Evolutionary conservation across 2,888 invertebrate genomes (phyloP).

Genomic region (Drosophila limbata): DNA sequence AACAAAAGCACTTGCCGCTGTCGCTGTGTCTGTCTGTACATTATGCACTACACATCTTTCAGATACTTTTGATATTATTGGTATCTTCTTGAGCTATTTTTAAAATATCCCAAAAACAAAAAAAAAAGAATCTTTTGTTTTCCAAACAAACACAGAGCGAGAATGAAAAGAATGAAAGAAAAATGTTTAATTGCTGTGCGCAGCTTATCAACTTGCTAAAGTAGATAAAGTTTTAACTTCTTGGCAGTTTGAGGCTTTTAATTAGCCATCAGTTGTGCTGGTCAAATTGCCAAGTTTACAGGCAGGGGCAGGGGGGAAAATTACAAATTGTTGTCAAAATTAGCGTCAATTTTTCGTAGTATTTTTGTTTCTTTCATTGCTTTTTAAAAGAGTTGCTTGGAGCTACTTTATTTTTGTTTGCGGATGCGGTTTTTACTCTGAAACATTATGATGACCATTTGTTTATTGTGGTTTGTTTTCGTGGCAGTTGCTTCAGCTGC

Average conservation of each 20-base stretch:
- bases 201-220: conserved; percentile 48
- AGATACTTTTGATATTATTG: conserved; percentile 71
- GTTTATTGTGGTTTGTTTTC: conserved; percentile 33
- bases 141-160: conserved; percentile 66
- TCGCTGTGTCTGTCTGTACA: conserved; percentile 43
- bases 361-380: conserved; percentile 14
- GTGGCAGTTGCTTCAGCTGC: conserved; percentile 19
- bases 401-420: conserved; percentile 28
- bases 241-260: conserved; percentile 70
- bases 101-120: conserved; percentile 38
- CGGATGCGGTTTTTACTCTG: conserved; percentile 36
- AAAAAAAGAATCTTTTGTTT: conserved; percentile 65
- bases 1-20: conserved; percentile 71
- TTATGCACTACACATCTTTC: conserved; percentile 61
- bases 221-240: conserved; percentile 59
- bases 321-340: conserved; percentile 75
- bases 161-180: conserved; percentile 5
- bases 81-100: conserved; percentile 65
- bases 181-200: conserved; percentile 71
- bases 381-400: neutral
- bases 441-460: conserved; percentile 61
- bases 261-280: conserved; percentile 60
- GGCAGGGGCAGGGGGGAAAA: conserved; percentile 17
- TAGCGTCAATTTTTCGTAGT: conserved; percentile 65
- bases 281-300: neutral